Conservation (phyloP, 2,797 vertebrate genomes). For the Cyclopterus lumpus region DNA sequence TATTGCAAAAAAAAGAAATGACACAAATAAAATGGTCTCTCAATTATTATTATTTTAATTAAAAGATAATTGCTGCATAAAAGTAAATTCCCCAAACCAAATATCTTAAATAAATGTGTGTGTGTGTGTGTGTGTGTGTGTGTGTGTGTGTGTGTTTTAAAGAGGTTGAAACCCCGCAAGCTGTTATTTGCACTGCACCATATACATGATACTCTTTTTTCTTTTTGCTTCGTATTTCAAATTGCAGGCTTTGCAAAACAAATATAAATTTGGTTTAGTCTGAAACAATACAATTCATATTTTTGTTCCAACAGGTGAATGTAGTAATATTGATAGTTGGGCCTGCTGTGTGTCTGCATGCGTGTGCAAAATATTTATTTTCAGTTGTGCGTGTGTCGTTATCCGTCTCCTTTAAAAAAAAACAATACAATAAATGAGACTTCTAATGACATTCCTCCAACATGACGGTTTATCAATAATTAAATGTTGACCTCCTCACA, state of each 20-base stretch:
- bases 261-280: neutral
- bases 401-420: constrained; percentile 25
- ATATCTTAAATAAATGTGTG: neutral
- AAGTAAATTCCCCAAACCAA: neutral
- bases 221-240: neutral
- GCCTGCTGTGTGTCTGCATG: neutral
- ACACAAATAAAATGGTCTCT: neutral
- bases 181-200: neutral
- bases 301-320: neutral
- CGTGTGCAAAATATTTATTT: neutral
- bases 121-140: no score
- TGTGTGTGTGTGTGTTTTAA: no score
- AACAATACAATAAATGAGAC: constrained; percentile 21
- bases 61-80: neutral
- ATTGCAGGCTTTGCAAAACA: neutral
- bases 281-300: neutral
- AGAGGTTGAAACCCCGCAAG: neutral
- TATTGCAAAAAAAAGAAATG: neutral
- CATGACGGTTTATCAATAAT: constrained; percentile 74
- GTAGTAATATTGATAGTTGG: neutral
- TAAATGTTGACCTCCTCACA: constrained; percentile 73
- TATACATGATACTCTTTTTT: neutral
- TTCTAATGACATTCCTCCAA: constrained; percentile 77
- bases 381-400: constrained; percentile 49
- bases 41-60: neutral